Conservation (phyloP, 30 jellyfish, hydroid and myxozoan genomes). For the Chrysaora quinquecirrha region DNA sequence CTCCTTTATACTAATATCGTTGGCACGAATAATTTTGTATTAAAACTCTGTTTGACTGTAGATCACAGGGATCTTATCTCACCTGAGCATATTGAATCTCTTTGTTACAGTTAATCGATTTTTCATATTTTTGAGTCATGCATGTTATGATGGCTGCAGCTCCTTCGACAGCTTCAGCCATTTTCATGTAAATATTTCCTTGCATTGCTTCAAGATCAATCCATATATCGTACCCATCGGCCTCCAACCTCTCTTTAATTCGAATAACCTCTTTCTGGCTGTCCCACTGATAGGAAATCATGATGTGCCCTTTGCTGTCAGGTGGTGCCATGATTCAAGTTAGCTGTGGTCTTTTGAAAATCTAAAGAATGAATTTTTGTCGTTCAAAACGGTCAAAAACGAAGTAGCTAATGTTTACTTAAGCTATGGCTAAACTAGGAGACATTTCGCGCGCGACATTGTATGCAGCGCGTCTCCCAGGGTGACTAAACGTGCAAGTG, state of each 20-base stretch:
- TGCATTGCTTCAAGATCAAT: slow-evolving; percentile 49
- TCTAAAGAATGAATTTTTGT: background rate
- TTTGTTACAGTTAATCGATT: slow-evolving; percentile 22
- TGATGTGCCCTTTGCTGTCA: background rate
- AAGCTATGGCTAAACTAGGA: too few relatives aligned
- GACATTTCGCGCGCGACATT: too few relatives aligned
- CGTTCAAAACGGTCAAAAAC: too few relatives aligned
- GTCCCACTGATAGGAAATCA: slow-evolving; percentile 55
- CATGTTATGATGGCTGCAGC: slow-evolving; percentile 24
- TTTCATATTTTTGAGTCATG: slow-evolving; percentile 44
- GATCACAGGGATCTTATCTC: too few relatives aligned
- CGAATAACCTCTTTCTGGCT: slow-evolving; percentile 28
- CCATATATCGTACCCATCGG: slow-evolving; percentile 52
- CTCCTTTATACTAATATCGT: too few relatives aligned
- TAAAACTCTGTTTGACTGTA: too few relatives aligned
- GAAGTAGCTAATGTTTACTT: too few relatives aligned
- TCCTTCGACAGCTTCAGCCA: slow-evolving; percentile 57
- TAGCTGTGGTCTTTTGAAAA: too few relatives aligned
- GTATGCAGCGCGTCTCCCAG: too few relatives aligned
- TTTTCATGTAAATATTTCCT: slow-evolving; percentile 37
- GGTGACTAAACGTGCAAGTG: too few relatives aligned
- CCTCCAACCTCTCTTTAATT: slow-evolving; percentile 38
- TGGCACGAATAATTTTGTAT: too few relatives aligned
- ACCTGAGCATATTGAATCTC: slow-evolving; percentile 54
- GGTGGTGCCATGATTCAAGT: slow-evolving; percentile 21